A percentile compares a stretch with the other conserved stretches of the same genome.
These are phyloP conservation scores for Calyptomena viridis DNA, from an alignment of 2,113 vertebrate species.

Conservation along the genomic window DNA sequence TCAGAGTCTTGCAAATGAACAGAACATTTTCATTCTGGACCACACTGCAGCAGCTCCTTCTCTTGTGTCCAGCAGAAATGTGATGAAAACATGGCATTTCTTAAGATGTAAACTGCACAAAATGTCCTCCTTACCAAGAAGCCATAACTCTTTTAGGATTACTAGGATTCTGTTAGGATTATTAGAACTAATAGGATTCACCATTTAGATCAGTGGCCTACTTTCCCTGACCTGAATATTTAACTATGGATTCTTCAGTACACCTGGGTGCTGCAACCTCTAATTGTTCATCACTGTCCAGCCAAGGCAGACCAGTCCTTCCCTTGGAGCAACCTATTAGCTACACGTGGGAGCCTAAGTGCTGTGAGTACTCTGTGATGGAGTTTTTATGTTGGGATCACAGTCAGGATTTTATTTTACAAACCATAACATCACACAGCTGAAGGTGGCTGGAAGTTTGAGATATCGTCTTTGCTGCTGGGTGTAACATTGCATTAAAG, in stretches of 20 bases:
- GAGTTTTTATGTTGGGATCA: not conserved
- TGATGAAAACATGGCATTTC: not conserved
- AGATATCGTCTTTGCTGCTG: not conserved
- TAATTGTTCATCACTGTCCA: conserved; percentile 12
- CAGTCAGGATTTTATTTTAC: not conserved
- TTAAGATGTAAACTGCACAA: not conserved
- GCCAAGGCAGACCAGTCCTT: not conserved
- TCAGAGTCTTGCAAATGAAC: not conserved
- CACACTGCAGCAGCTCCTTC: not conserved
- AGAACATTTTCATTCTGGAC: not conserved
- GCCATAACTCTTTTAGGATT: not conserved
- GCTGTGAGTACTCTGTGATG: not conserved
- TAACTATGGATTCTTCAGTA: not conserved
- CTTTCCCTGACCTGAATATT: conserved; percentile 31
- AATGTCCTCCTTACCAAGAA: not conserved
- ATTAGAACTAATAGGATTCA: not conserved
- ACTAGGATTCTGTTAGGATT: not conserved
- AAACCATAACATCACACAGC: not conserved
- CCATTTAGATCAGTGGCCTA: not conserved
- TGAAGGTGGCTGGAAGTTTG: not conserved
- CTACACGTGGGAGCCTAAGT: not conserved
- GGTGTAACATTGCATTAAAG: not conserved
- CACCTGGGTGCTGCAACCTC: not conserved
- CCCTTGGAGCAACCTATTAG: not conserved
- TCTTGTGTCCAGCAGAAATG: not conserved